Evolutionary conservation across 1,140 invertebrate species (phyloP), one percentile per base, ranked within the genome.

Genomic region (Caligus rogercresseyi): DNA sequence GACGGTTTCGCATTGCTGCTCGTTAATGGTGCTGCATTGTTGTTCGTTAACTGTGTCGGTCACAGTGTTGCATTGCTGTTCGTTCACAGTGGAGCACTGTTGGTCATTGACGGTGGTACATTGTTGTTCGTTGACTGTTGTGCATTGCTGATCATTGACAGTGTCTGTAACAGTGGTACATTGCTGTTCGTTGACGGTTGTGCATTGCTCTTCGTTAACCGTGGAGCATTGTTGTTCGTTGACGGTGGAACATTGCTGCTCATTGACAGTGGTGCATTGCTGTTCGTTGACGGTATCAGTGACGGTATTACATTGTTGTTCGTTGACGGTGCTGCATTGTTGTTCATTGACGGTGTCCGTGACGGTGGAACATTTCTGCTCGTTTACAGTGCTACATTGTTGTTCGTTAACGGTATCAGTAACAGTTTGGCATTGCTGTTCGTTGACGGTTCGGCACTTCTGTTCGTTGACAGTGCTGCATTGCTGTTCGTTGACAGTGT

Each of bases 101-200:
- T 61, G 15, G 25, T 61, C 58, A 57, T 61, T 61, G 58, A 23
- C 21, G 23, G 55, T 57, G 21, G 14, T 2, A 23, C 58, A 61
- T 43, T 61, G 58, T 51, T 61, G 58, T 23, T 61, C 58, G 15
- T 57, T 43, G 26, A 61, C 58, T 18, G 58, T 61, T 16, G 18
- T 43, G 58, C 58, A 61, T 31, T 53, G 23, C 26, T 61, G 58
- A 18, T 61, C 58, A 51, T 61, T 61, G 58, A 61, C 58, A n/a
- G 58, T 61, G 16, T 61, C 23, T 62, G 61, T n/a, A 21, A 13
- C 11, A 56, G n/a, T n/a, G n/a, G n/a, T n/a, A n/a, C n/a, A n/a
- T n/a, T n/a, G n/a, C n/a, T n/a, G n/a, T n/a, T n/a, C 58, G 16
- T 11, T 4, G 19, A 62, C 61, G 25, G 61, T 62, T 13, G 16